Conservation (phyloP, 2,113 vertebrate species). For the Microcebus ravelobensis region DNA sequence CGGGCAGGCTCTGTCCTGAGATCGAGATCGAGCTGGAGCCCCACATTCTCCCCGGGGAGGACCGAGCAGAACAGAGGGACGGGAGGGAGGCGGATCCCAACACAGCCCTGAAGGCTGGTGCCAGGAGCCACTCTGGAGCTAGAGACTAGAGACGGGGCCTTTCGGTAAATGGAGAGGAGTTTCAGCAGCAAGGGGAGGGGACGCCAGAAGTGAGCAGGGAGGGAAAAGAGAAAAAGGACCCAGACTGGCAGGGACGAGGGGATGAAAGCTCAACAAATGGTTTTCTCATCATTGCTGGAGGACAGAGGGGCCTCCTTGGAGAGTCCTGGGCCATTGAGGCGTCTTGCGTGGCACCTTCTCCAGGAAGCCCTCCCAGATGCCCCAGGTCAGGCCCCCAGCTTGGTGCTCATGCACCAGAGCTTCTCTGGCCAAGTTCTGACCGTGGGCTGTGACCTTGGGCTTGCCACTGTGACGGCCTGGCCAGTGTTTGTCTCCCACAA, state of each 20-base stretch:
- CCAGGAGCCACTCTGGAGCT: not conserved
- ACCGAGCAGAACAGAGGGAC: not conserved
- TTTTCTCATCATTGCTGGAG: not conserved
- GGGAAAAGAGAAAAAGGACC: not conserved
- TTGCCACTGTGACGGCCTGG: not conserved
- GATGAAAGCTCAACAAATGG: not conserved
- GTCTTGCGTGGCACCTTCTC: not conserved
- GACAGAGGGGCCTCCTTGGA: not conserved
- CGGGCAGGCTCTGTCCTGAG: not conserved
- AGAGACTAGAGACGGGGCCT: not conserved
- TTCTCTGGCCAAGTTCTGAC: not conserved
- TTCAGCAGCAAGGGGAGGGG: not conserved
- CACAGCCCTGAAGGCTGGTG: not conserved
- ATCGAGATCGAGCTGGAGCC: not conserved
- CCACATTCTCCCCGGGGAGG: not conserved
- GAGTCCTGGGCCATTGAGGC: not conserved
- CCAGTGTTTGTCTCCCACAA: not conserved
- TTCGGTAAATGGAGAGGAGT: not conserved
- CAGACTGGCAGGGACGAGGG: not conserved
- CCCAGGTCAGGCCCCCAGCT: not conserved
- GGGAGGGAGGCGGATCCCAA: not conserved
- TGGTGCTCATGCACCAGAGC: not conserved
- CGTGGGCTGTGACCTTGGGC: not conserved
- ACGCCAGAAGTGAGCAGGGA: not conserved
- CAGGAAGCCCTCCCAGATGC: not conserved